Evolutionary conservation across 2,888 invertebrate genomes (phyloP), one percentile per base, ranked within the genome.

Genomic region (Ophion slaviceki): DNA sequence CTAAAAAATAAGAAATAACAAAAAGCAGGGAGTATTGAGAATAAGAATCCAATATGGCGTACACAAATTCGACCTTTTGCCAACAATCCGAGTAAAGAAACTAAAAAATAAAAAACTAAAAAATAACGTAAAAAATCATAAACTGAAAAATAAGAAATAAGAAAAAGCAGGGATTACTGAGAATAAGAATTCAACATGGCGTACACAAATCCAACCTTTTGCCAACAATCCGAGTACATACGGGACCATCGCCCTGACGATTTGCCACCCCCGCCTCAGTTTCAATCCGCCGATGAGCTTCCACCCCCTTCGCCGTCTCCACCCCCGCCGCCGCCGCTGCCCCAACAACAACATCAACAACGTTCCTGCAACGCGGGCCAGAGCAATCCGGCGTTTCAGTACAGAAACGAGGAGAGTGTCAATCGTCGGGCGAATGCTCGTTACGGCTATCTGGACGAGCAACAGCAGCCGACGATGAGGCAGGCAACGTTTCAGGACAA

Each of bases 161-260:
- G 8, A 36, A 20, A 68, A 5, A 24, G 45, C n/a, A 11, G 8
- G 17, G 14, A 5, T n/a, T 8, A 67, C 8, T 36, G 40, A 67
- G 36, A 40, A 84, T n/a, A 72, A 24, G 14, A n/a, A 45, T 40
- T 6, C 40, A 84, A 84, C 59, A 91, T 91, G 91, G 89, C 89
- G 11, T 97, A 97, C 90, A 96, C 96, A 7, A 97, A 97, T 92
- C 97, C 97, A 78, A 97, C 97, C 0, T 97, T 97, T 92, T 97
- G 97, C 92, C 96, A 96, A 45, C 96, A 97, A 94, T 97, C 97
- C 92, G 97, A 97, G 91, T 96, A 95, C 88, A 95, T 95, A 88
- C 94, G 94, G 45, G 89, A 90, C 0, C 90, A 90, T 78, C 90
- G 87, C 5, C 81, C 89, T 88, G 89, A 94, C 47, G 95, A 94